Evolutionary conservation across 1,140 invertebrate genomes (phyloP).

Genomic region (Gonioctena quinquepunctata): DNA sequence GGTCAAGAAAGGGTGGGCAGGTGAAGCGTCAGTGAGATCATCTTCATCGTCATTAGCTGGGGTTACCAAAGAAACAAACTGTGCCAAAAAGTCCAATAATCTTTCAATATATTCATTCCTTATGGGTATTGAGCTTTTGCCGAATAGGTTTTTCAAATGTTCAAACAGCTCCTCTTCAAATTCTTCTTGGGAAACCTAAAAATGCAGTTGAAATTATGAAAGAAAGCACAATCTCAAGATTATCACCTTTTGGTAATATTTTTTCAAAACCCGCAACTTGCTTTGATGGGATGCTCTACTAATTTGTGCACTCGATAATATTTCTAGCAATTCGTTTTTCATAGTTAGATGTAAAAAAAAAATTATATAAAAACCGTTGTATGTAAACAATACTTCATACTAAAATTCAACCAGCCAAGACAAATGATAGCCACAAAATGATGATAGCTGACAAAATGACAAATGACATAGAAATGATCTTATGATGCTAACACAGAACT

Average conservation of each 20-base stretch:
- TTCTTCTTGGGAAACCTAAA: conserved; percentile 1
- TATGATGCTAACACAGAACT: no score
- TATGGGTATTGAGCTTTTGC: neutral
- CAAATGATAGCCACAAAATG: no score
- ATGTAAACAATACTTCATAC: conserved; percentile 4
- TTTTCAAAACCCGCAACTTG: conserved; percentile 1
- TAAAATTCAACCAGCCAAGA: no score
- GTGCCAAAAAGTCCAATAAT: conserved; percentile 32
- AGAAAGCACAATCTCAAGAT: neutral
- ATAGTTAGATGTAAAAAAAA: neutral
- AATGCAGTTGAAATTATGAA: neutral
- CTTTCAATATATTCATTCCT: conserved; percentile 22
- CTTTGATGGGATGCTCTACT: conserved; percentile 3
- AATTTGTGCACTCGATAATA: neutral
- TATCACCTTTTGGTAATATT: conserved; percentile 9
- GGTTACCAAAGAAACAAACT: conserved; percentile 23
- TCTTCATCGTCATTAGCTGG: conserved; percentile 9
- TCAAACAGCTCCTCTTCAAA: neutral
- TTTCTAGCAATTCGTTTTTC: neutral
- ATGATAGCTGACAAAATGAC: no score
- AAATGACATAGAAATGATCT: no score
- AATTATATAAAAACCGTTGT: conserved; percentile 5
- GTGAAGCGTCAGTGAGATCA: conserved; percentile 3
- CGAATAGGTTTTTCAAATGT: conserved; percentile 4
- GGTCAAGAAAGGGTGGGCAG: conserved; percentile 27